phyloP scores from a whole-genome alignment of 2,888 invertebrate genomes.

The Zelleria hepariella region DNA sequence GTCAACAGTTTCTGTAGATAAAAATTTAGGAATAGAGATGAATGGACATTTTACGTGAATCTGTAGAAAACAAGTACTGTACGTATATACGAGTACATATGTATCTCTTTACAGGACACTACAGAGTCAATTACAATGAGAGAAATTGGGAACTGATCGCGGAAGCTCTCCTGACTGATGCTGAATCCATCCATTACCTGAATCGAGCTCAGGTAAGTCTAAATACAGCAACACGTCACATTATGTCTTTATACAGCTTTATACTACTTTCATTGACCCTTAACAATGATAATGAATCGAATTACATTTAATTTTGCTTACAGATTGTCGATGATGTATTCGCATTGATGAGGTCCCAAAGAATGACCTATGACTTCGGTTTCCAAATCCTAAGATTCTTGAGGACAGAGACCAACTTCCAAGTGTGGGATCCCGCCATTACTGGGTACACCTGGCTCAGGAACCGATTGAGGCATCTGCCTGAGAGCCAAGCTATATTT shows the following conservation, averaged over 20 bases:
- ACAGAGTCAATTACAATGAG: constrained; percentile 76
- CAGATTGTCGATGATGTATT: constrained; percentile 59
- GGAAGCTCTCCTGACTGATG: constrained; percentile 38
- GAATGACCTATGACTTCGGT: constrained; percentile 38
- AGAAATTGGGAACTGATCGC: constrained; percentile 69
- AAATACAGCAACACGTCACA: background rate
- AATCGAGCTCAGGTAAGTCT: constrained; percentile 80
- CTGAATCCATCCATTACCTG: constrained; percentile 70
- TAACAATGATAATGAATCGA: too few species aligned
- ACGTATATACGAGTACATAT: background rate
- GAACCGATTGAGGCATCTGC: constrained; percentile 47
- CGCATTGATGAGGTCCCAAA: constrained; percentile 47
- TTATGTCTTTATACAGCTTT: too few species aligned
- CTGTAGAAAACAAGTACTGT: too few species aligned
- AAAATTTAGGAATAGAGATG: too few species aligned
- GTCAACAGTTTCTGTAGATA: too few species aligned
- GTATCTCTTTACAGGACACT: constrained; percentile 64
- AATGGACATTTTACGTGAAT: too few species aligned
- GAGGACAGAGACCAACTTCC: constrained; percentile 41
- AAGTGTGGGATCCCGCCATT: constrained; percentile 59
- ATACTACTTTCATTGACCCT: too few species aligned
- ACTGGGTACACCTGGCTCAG: constrained; percentile 50
- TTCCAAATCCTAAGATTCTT: constrained; percentile 54
- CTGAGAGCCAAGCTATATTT: constrained; percentile 39
- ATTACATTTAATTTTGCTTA: too few species aligned